Evolutionary conservation across 2,113 vertebrate genomes (phyloP), one percentile per base, ranked within the genome.

Genomic region (Eidolon helvum): DNA sequence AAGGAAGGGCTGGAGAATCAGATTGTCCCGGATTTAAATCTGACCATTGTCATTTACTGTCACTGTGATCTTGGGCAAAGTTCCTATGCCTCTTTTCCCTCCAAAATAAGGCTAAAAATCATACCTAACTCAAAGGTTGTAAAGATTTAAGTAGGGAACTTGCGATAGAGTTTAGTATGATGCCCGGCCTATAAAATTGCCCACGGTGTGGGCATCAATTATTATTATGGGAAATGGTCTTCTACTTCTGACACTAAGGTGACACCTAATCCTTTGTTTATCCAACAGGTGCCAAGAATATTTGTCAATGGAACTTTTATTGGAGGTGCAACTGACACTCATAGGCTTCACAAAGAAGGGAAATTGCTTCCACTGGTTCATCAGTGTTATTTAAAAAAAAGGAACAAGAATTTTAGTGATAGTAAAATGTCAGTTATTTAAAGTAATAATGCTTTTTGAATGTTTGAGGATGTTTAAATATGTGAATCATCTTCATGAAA

Each of bases 231-330:
- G 33, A 93, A 87, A 30, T 63, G 22, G 35, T 61, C 33, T 78
- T 77, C 22, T 4, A 50, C 22, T 77, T 91, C 59, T 68, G 61
- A 90, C 18, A 48, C 28, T 43, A 30, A 71, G 28, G 28, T 83
- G 45, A 35, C 48, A 91, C 93, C 74, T 96, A 83, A 97, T 45
- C 71, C 19, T 91, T 78, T 33, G 12, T 95, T 96, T 97, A 71
- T 63, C 72, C 90, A 40, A 87, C 94, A 99, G 99, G 99, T 99
- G 24, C 99, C 99, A 15, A 99, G 99, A 98, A 99, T 99, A 92
- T 99, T 99, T 98, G 98, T 99, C 85, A 99, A 99, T 30, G 99
- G 99, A 61, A 98, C 98, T 95, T 99, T 99, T 96, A 99, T 99
- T 35, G 99, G 99, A 68, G 99, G 99, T 14, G 99, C 99, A 91